A percentile compares a stretch with the other conserved stretches of the same genome.
phyloP scores from a whole-genome alignment of 1,140 invertebrate species.

The Drusus annulatus region DNA sequence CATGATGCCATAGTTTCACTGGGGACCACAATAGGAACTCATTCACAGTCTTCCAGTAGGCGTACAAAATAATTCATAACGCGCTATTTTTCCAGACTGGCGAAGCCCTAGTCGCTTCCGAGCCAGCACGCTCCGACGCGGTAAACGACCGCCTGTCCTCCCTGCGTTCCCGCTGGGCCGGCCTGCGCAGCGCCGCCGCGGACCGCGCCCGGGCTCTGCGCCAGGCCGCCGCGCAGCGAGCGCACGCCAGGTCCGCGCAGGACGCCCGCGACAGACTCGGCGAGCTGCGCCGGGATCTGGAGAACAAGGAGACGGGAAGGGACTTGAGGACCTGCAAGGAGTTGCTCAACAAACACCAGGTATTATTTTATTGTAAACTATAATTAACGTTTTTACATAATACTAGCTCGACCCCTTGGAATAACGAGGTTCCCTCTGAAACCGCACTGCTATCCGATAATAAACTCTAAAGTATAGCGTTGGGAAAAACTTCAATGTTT shows the following conservation, averaged over 20 bases:
- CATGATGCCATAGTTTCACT: no score
- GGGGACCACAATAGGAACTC: no score
- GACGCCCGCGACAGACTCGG: conserved; percentile 86
- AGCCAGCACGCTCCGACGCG: conserved; percentile 61
- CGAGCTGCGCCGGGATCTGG: conserved; percentile 83
- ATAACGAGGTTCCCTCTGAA: no score
- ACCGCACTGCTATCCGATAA: no score
- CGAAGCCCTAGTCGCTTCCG: conserved; percentile 66
- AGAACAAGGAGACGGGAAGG: conserved; percentile 84
- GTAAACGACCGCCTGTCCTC: conserved; percentile 61
- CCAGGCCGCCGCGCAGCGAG: conserved; percentile 86
- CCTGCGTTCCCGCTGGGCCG: conserved; percentile 63
- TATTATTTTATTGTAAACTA: conserved; percentile 44
- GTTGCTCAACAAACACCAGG: conserved; percentile 88
- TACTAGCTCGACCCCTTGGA: no score
- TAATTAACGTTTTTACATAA: no score
- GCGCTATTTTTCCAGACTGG: conserved; percentile 62
- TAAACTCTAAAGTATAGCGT: no score
- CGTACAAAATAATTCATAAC: no score
- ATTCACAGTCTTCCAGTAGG: no score
- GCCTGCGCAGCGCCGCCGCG: conserved; percentile 62
- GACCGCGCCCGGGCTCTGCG: conserved; percentile 47
- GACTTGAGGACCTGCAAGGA: conserved; percentile 92
- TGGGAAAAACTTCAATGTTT: no score
- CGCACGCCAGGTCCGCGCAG: conserved; percentile 30